Evolutionary conservation across 2,797 vertebrate genomes (phyloP).

Genomic region (Sebastes reedi): DNA sequence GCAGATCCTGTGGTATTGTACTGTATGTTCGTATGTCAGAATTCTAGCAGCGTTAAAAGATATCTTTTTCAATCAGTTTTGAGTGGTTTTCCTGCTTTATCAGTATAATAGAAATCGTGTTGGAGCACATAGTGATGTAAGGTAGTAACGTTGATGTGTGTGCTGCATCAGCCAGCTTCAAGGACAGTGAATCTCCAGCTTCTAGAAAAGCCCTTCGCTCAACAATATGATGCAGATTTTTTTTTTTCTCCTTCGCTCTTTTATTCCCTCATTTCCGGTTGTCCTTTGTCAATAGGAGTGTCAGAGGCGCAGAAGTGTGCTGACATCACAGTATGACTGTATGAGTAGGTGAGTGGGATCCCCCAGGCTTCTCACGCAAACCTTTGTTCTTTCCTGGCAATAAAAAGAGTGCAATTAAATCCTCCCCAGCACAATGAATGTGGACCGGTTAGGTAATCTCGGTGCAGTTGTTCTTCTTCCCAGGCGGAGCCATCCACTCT

Average conservation of each 20-base stretch:
- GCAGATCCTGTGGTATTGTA: neutral
- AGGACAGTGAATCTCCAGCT: constrained; percentile 18
- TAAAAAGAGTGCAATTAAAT: constrained; percentile 54
- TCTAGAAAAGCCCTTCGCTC: neutral
- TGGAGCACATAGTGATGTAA: neutral
- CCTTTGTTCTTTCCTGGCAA: constrained; percentile 30
- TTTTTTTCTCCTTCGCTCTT: neutral
- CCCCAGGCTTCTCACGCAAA: constrained; percentile 40
- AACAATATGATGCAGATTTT: too few relatives aligned
- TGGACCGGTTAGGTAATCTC: constrained; percentile 20
- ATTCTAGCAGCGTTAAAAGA: neutral
- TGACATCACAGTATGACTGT: constrained; percentile 47
- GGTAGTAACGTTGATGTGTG: neutral
- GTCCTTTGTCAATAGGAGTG: neutral
- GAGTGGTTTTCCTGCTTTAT: neutral
- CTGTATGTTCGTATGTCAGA: neutral
- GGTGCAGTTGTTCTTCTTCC: neutral
- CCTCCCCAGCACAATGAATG: constrained; percentile 12
- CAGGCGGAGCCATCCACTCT: neutral
- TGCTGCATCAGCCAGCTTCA: constrained; percentile 1
- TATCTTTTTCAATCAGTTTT: neutral
- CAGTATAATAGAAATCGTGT: neutral
- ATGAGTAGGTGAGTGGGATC: constrained; percentile 24
- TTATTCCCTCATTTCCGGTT: constrained; percentile 20
- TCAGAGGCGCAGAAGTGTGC: neutral